Percentiles rank a stretch among this genome's conserved stretches.
Conservation (phyloP, 2,797 vertebrate species). For the Neosalanx taihuensis region DNA sequence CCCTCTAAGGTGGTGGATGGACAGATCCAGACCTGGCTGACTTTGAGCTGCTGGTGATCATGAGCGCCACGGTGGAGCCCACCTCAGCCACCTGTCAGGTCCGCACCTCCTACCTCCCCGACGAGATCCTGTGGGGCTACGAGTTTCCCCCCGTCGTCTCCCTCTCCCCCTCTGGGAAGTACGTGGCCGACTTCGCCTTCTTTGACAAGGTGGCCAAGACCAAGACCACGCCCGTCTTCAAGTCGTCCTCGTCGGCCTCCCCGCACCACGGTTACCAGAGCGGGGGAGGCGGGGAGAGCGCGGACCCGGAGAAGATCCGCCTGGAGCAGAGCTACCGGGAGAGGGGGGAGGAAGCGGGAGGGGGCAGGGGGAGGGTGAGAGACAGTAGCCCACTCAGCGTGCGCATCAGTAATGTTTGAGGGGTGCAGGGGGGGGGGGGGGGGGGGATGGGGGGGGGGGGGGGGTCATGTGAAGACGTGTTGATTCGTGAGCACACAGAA, state of each 20-base stretch:
- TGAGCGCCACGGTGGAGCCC: conserved; percentile 89
- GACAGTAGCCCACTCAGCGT: conserved; percentile 76
- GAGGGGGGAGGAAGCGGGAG: conserved; percentile 68
- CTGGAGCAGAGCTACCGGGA: conserved; percentile 85
- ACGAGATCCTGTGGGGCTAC: conserved; percentile 95
- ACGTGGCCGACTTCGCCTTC: conserved; percentile 88
- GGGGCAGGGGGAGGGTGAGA: conserved; percentile 48
- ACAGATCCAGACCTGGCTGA: conserved; percentile 71
- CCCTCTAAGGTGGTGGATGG: conserved; percentile 64
- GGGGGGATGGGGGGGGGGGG: neutral
- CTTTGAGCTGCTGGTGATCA: conserved; percentile 89
- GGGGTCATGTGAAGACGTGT: conserved; percentile 11
- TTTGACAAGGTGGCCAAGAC: conserved; percentile 91
- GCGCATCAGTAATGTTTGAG: conserved; percentile 90
- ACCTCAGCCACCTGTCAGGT: conserved; percentile 92
- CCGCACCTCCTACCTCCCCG: conserved; percentile 87
- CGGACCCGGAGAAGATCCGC: conserved; percentile 84
- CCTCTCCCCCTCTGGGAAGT: conserved; percentile 88
- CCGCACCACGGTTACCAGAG: conserved; percentile 53
- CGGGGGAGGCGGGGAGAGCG: conserved; percentile 58
- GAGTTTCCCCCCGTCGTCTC: conserved; percentile 92
- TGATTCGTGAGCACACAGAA: conserved; percentile 26
- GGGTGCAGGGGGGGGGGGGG: neutral
- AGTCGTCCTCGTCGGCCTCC: conserved; percentile 64
- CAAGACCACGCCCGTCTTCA: conserved; percentile 68